Evolutionary conservation across 1,140 invertebrate genomes (phyloP), one percentile per base, ranked within the genome.

Genomic region (Pseudomyrmex flavicornis): DNA sequence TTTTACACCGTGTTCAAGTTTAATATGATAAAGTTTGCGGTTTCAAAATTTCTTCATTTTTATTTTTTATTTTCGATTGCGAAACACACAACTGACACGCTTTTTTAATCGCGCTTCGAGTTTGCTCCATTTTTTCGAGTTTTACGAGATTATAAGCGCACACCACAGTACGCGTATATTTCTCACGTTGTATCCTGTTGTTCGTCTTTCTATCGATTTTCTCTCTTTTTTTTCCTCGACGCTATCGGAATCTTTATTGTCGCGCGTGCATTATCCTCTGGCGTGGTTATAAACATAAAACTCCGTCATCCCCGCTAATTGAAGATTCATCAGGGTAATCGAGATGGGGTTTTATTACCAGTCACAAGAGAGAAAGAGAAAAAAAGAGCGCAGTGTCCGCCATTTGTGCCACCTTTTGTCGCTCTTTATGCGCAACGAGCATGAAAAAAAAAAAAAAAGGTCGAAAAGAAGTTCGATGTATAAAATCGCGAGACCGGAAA

Each of bases 271-370:
- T 85, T 88, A 85, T 88, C 54, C 75, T 13, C 59, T 20, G 17
- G 22, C 48, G n/a, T n/a, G 80, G 75, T 75, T 68, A 69, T 87
- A 80, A 87, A 90, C 85, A 85, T 85, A 84, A 91, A 91, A 89
- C 72, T 80, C 9, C 85, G 70, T 44, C 72, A 48, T 73, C 74
- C 82, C 63, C 80, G 5, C 88, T 89, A 89, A 91, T 92, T 89
- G 85, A 91, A 88, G 88, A 92, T 91, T 91, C 89, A 88, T 90
- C 88, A 84, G 82, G 85, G 85, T 89, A 90, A 92, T 91, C 89
- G 87, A 89, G 85, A 70, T 62, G 46, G n/a, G 35, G 82, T 69
- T 88, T 90, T 89, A 89, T 88, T 85, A 66, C 79, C 63, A 59
- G 59, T 66, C 75, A 87, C 70, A 61, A 52, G 59, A 52, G 48